phyloP scores from a whole-genome alignment of 2,113 vertebrate species.

The Varanus komodoensis region DNA sequence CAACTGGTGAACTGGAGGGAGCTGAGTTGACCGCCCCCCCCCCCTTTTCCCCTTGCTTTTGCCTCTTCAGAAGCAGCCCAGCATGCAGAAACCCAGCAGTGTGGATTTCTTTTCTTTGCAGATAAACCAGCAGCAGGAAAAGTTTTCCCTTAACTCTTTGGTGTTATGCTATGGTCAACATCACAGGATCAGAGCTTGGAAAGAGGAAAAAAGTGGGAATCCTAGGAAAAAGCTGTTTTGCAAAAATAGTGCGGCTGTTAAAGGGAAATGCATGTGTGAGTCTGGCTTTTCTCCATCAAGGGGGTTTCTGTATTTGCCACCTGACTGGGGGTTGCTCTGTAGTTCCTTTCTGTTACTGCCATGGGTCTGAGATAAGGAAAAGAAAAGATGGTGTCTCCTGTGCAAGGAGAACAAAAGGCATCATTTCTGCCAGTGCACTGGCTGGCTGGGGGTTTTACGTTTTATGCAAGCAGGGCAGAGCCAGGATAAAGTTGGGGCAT shows the following conservation, averaged over 20 bases:
- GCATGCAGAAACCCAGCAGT: too few relatives aligned
- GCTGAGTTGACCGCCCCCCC: background rate
- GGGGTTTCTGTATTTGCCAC: background rate
- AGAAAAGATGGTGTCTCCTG: background rate
- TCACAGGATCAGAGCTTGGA: too few relatives aligned
- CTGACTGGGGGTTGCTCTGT: too few relatives aligned
- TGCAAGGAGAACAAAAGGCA: constrained; percentile 30
- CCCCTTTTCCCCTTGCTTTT: background rate
- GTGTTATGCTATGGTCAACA: background rate
- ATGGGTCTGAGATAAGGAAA: background rate
- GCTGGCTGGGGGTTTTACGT: background rate
- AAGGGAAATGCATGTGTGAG: background rate
- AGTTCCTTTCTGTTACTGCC: too few relatives aligned
- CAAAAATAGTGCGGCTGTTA: background rate
- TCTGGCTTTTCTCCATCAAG: background rate
- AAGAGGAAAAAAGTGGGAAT: background rate
- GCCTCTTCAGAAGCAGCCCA: background rate
- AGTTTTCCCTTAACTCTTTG: background rate
- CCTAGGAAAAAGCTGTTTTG: background rate
- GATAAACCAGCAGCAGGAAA: too few relatives aligned
- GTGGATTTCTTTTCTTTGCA: background rate
- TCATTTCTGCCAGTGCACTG: background rate
- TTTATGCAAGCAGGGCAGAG: background rate
- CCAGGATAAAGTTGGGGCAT: too few relatives aligned
- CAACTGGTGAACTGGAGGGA: background rate